phyloP scores from a whole-genome alignment of 2,113 vertebrate species.

The Megalops atlanticus region DNA sequence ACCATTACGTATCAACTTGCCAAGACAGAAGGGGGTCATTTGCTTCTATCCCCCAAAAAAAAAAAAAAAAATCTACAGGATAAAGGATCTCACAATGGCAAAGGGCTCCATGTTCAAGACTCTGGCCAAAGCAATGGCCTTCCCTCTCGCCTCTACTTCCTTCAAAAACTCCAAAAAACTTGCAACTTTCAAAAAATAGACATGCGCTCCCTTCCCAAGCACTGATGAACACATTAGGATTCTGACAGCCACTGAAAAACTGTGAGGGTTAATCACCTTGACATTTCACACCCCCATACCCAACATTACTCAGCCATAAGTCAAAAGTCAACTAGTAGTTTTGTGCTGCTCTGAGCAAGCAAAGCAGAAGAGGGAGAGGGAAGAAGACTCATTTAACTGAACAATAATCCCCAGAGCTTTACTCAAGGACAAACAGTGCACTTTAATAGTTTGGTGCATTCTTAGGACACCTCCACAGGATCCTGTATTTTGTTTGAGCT shows the following conservation, averaged over 20 bases:
- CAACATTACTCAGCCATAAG: not conserved
- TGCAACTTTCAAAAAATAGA: no score
- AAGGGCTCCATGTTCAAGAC: slow-evolving; percentile 14
- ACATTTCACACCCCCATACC: not conserved
- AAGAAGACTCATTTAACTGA: not conserved
- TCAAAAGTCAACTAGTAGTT: not conserved
- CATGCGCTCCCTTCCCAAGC: slow-evolving; percentile 1
- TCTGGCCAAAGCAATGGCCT: slow-evolving; percentile 29
- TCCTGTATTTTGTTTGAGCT: not conserved
- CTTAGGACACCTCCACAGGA: slow-evolving; percentile 11
- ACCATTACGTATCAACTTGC: not conserved
- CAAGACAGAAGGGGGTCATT: not conserved
- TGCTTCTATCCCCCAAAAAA: not conserved
- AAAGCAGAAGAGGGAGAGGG: not conserved
- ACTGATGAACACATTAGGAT: not conserved
- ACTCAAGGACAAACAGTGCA: not conserved
- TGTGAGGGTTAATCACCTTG: not conserved
- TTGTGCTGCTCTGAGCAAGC: not conserved
- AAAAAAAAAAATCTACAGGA: slow-evolving; percentile 35
- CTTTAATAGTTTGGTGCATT: not conserved
- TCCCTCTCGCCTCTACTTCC: slow-evolving; percentile 31
- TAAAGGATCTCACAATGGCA: slow-evolving; percentile 24
- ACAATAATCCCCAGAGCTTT: slow-evolving; percentile 9
- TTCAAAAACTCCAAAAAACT: slow-evolving; percentile 21
- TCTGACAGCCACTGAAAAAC: not conserved